These are phyloP conservation scores for Stegana nigrithorax DNA, from an alignment of 2,888 invertebrate species.

Conservation along the genomic window DNA sequence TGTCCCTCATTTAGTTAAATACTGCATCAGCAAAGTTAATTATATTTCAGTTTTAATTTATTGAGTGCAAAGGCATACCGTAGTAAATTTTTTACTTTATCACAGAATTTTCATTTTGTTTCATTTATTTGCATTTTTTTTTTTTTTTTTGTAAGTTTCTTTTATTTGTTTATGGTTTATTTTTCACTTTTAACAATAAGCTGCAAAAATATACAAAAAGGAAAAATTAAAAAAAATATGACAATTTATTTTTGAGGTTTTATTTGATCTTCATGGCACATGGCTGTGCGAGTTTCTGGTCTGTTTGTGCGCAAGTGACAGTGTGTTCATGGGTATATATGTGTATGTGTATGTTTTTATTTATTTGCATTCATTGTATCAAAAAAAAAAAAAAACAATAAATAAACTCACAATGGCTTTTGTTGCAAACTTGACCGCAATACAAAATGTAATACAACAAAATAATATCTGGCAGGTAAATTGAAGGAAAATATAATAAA, in stretches of 20 bases:
- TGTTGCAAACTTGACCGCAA: conserved; percentile 10
- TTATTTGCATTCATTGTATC: neutral
- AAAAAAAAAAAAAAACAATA: neutral
- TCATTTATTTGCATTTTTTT: neutral
- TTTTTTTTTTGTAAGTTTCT: neutral
- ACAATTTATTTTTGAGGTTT: conserved; percentile 1
- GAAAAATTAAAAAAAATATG: no score
- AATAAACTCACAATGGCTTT: no score
- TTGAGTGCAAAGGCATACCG: neutral
- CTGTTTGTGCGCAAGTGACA: no score
- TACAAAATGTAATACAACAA: neutral
- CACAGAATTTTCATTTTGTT: neutral
- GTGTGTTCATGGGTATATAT: neutral
- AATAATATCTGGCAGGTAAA: neutral
- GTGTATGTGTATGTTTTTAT: neutral
- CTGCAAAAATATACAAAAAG: no score
- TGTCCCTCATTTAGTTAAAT: no score
- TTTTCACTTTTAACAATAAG: neutral
- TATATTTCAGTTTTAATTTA: neutral
- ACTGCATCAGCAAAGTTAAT: neutral
- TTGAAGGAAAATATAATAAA: neutral
- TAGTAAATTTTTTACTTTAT: neutral
- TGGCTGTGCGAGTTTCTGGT: no score
- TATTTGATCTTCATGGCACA: neutral
- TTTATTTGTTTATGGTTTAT: neutral